These are phyloP conservation scores for Cryptocheilus praepositus DNA, from an alignment of 2,888 invertebrate genomes.

Conservation along the genomic window DNA sequence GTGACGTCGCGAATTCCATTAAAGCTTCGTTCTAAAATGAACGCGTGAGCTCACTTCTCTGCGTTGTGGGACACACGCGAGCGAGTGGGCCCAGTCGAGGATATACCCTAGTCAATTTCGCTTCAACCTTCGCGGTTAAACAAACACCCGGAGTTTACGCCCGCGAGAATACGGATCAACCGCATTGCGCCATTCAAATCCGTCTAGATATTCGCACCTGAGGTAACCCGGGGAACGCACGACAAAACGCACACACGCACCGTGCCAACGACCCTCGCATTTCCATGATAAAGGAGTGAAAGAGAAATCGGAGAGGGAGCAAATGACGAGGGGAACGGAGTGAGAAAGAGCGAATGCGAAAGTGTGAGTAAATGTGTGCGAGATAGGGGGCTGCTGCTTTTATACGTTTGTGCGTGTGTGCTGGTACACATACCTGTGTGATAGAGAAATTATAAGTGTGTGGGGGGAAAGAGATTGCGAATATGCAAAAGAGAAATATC, in stretches of 20 bases:
- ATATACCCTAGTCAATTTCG: constrained; percentile 17
- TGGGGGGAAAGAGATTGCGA: not conserved
- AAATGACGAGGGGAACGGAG: constrained; percentile 5
- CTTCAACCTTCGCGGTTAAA: constrained; percentile 26
- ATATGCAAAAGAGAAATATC: constrained; percentile 1
- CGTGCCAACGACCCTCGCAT: constrained; percentile 37
- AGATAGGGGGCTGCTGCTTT: not conserved
- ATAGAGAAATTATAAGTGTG: not conserved
- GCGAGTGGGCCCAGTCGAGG: not conserved
- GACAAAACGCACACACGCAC: constrained; percentile 28
- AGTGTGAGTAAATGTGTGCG: not conserved
- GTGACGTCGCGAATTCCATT: too few relatives aligned
- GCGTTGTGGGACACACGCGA: not conserved
- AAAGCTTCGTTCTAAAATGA: not conserved
- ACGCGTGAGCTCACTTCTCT: not conserved
- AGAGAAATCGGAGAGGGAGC: constrained; percentile 20
- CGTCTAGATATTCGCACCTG: constrained; percentile 40
- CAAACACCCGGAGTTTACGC: constrained; percentile 28
- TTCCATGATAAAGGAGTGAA: constrained; percentile 35
- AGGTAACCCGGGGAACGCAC: constrained; percentile 36
- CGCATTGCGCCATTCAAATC: constrained; percentile 36
- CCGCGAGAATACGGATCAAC: constrained; percentile 30
- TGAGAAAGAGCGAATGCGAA: not conserved
- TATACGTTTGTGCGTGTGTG: not conserved
- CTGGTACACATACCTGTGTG: too few relatives aligned